These are phyloP conservation scores for Melanogrammus aeglefinus DNA, from an alignment of 2,797 vertebrate species.

Conservation along the genomic window DNA sequence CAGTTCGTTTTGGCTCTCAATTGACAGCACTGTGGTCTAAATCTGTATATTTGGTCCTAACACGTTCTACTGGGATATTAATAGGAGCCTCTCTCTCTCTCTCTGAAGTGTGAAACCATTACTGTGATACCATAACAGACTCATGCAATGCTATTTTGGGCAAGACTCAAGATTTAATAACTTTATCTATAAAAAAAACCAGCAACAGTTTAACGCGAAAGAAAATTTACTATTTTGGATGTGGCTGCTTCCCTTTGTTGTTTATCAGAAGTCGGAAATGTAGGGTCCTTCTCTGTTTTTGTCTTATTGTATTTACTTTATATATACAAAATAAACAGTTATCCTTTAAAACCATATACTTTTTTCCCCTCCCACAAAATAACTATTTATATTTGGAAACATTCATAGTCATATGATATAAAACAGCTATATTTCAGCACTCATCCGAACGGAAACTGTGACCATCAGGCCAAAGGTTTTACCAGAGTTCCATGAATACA, in stretches of 20 bases:
- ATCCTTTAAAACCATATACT: background rate
- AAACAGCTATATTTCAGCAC: background rate
- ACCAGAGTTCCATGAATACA: too few species aligned
- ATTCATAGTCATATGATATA: background rate
- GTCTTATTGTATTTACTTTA: background rate
- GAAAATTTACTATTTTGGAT: background rate
- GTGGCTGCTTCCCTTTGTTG: background rate
- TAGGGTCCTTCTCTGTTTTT: background rate
- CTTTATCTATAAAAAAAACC: background rate
- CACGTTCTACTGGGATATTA: background rate
- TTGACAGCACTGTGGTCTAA: constrained; percentile 5
- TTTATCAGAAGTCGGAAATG: background rate
- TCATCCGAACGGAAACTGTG: background rate
- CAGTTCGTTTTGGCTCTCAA: background rate
- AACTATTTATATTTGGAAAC: background rate
- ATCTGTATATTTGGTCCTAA: background rate
- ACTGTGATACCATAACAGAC: background rate
- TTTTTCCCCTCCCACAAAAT: background rate
- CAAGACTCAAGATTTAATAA: background rate
- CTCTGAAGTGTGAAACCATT: background rate
- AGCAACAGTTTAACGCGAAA: background rate
- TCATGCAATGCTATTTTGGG: background rate
- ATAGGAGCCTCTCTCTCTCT: background rate
- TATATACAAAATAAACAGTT: background rate
- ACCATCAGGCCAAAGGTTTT: background rate